Evolutionary conservation across 1,140 invertebrate genomes (phyloP).

Genomic region (Papilio machaon): DNA sequence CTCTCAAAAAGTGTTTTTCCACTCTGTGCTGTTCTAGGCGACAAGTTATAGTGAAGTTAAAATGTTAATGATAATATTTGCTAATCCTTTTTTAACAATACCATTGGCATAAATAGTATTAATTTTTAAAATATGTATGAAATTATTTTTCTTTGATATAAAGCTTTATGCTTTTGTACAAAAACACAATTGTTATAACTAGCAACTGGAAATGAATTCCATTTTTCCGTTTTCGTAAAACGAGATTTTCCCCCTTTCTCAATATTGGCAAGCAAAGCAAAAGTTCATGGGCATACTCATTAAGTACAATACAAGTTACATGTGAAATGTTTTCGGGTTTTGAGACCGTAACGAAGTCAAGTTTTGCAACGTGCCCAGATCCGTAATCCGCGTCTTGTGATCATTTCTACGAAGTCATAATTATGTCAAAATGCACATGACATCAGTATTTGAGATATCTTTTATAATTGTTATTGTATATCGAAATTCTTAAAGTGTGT

Average conservation of each 20-base stretch:
- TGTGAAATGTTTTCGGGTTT: conserved; percentile 54
- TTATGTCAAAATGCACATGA: not conserved
- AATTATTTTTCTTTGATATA: not conserved
- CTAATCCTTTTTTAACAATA: too few species aligned
- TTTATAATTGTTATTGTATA: too few species aligned
- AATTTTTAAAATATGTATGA: not conserved
- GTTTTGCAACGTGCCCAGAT: conserved; percentile 56
- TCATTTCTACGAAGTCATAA: conserved; percentile 39
- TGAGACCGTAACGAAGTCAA: conserved; percentile 66
- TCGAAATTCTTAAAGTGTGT: too few species aligned
- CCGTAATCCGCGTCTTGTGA: conserved; percentile 47
- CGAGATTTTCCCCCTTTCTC: conserved; percentile 27
- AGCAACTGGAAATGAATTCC: not conserved
- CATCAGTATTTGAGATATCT: too few species aligned
- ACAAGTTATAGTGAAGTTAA: too few species aligned
- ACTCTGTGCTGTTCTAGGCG: too few species aligned
- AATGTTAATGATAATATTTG: too few species aligned
- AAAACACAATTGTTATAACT: not conserved
- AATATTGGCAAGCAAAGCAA: conserved; percentile 27
- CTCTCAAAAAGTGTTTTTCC: too few species aligned
- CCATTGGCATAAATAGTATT: too few species aligned
- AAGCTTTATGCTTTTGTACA: not conserved
- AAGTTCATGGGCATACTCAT: conserved; percentile 40
- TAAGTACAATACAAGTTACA: conserved; percentile 48
- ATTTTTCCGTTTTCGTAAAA: conserved; percentile 9